Evolutionary conservation across 1,140 invertebrate genomes (phyloP).

Genomic region (Drosophila jambulina): DNA sequence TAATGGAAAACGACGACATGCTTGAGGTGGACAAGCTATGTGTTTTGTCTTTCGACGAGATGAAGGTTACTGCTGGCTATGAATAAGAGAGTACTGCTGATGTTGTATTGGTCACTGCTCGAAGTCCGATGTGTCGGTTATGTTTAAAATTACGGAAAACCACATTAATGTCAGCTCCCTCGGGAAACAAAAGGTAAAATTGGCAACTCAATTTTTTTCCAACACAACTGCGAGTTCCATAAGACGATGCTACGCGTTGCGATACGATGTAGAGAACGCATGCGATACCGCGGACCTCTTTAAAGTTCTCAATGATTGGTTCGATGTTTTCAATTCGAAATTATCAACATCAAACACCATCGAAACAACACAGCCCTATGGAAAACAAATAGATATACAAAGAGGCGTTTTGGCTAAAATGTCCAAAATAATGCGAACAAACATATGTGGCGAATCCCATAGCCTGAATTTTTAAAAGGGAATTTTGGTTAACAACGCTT

Average conservation of each 20-base stretch:
- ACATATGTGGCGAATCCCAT: neutral
- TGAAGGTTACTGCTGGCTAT: slow-evolving; percentile 10
- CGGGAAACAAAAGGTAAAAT: neutral
- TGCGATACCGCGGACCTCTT: neutral
- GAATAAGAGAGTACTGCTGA: neutral
- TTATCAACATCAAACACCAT: neutral
- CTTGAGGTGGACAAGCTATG: slow-evolving; percentile 27
- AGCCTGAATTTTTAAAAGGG: neutral
- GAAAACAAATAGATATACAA: neutral
- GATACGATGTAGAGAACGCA: neutral
- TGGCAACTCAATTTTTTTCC: neutral
- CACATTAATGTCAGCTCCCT: neutral
- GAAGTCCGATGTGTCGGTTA: neutral
- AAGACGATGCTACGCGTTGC: neutral
- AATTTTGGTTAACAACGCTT: neutral
- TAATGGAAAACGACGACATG: slow-evolving; percentile 20
- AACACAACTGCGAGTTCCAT: neutral
- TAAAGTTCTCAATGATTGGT: neutral
- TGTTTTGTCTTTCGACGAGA: slow-evolving; percentile 36
- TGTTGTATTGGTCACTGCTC: neutral
- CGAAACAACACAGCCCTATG: neutral
- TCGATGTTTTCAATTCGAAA: neutral
- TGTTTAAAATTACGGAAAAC: neutral
- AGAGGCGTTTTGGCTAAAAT: neutral
- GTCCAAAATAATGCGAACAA: neutral